Percentiles rank a stretch among this genome's conserved stretches.
phyloP scores from a whole-genome alignment of 2,113 vertebrate species.

The Sturnus vulgaris region DNA sequence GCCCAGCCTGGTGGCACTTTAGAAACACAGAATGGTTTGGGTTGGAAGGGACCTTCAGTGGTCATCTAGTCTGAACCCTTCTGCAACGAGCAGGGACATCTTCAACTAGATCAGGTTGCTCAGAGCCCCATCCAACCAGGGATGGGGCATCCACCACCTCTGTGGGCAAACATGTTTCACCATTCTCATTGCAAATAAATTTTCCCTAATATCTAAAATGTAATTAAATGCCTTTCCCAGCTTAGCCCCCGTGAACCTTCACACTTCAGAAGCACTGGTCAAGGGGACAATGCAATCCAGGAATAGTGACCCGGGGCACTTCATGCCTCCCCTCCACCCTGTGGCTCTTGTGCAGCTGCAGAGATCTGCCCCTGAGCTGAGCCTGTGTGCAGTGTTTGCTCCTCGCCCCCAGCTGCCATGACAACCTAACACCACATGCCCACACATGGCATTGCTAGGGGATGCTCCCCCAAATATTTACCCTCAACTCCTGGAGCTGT shows the following conservation, averaged over 20 bases:
- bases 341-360: fast-evolving
- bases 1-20: background rate
- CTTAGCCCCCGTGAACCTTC: fast-evolving
- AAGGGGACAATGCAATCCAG: background rate
- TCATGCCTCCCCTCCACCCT: fast-evolving
- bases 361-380: background rate
- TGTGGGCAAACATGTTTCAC: background rate
- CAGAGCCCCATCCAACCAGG: background rate
- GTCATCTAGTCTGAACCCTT: background rate
- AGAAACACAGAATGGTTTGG: background rate
- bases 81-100: background rate
- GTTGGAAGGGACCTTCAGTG: background rate
- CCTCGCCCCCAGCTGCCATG: background rate
- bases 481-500: background rate
- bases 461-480: constrained; percentile 58
- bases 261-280: background rate
- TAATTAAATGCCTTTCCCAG: background rate
- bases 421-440: constrained; percentile 11
- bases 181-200: background rate
- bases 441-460: constrained; percentile 25
- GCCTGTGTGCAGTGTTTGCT: background rate
- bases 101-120: background rate
- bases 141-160: background rate
- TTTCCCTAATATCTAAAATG: background rate
- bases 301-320: background rate